phyloP scores from a whole-genome alignment of 2,888 invertebrate species.

The Hypselothyrea guttata region DNA sequence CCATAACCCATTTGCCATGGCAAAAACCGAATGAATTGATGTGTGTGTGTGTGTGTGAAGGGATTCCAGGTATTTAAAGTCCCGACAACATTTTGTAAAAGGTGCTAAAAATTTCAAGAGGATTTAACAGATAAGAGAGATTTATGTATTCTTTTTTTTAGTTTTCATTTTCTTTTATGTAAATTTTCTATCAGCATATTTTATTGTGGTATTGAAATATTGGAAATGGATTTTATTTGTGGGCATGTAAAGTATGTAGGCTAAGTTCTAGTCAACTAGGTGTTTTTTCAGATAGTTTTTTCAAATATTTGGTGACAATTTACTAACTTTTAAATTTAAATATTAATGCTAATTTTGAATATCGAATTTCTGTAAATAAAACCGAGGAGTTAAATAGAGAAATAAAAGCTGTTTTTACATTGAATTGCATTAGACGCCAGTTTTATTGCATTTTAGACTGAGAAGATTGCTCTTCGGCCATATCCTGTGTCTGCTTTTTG shows the following conservation, averaged over 20 bases:
- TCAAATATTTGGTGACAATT: too few relatives aligned
- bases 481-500: conserved; percentile 6
- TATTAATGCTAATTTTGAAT: too few relatives aligned
- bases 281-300: too few relatives aligned
- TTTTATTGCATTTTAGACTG: conserved; percentile 5
- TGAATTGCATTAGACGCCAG: conserved; percentile 17
- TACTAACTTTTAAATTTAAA: too few relatives aligned
- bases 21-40: conserved; percentile 32
- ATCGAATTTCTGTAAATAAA: too few relatives aligned
- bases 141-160: conserved; percentile 3
- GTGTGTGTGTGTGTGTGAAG: conserved; percentile 38
- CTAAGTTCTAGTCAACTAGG: too few relatives aligned
- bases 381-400: too few relatives aligned
- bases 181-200: too few relatives aligned
- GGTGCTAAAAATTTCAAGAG: conserved; percentile 30
- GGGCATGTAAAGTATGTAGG: too few relatives aligned
- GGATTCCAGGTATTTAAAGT: conserved; percentile 21
- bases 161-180: too few relatives aligned
- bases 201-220: background rate
- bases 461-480: background rate
- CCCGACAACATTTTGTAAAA: conserved; percentile 15
- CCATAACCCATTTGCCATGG: background rate
- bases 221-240: background rate
- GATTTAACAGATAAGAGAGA: conserved; percentile 7
- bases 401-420: too few relatives aligned